A percentile compares a stretch with the other conserved stretches of the same genome.
phyloP scores from a whole-genome alignment of 2,888 invertebrate genomes.

The Himalopsyche japonica region DNA sequence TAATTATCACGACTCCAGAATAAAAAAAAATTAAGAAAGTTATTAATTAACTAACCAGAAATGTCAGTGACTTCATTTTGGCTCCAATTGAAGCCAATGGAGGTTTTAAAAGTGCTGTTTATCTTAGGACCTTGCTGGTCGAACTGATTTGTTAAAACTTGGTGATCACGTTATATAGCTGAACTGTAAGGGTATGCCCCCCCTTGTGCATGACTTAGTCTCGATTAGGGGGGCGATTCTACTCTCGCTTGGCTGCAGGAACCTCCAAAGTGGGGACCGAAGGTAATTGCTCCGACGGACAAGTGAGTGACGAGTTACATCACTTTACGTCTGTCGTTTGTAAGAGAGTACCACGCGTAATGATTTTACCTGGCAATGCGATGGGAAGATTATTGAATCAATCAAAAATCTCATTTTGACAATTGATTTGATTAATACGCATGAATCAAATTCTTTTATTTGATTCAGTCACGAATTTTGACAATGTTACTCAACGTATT shows the following conservation, averaged over 20 bases:
- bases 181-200: background rate
- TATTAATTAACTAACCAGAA: background rate
- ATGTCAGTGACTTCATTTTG: background rate
- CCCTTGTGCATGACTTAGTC: background rate
- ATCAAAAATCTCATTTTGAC: background rate
- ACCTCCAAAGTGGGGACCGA: background rate
- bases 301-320: background rate
- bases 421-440: background rate
- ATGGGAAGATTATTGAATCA: background rate
- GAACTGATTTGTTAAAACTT: background rate
- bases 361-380: background rate
- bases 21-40: background rate
- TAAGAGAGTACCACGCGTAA: background rate
- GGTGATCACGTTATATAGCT: background rate
- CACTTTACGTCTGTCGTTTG: background rate
- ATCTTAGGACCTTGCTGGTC: background rate
- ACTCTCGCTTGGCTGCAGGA: background rate
- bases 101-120: background rate
- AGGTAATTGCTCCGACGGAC: background rate
- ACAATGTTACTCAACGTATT: background rate
- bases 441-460: background rate
- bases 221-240: background rate
- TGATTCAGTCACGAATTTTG: background rate
- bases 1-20: background rate
- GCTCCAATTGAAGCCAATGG: background rate